Percentiles rank a stretch among this genome's conserved stretches.
These are phyloP conservation scores for Poeciliopsis presidionis DNA, from an alignment of 2,797 vertebrate genomes.

Conservation along the genomic window DNA sequence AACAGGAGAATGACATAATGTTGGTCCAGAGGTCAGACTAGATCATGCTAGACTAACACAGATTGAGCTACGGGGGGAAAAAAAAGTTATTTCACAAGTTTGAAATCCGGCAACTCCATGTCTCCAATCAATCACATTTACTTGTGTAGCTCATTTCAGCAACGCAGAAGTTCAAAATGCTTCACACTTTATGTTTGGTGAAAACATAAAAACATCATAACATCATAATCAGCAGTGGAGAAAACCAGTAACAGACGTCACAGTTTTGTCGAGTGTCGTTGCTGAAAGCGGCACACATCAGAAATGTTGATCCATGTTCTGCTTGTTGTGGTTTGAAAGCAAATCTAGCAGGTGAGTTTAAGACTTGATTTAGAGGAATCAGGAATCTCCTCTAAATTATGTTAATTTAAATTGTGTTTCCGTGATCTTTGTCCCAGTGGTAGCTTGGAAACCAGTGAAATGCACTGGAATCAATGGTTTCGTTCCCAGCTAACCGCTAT, in stretches of 20 bases:
- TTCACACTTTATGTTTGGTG: no score
- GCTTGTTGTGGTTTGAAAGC: no score
- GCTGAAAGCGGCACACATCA: no score
- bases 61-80: neutral
- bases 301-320: no score
- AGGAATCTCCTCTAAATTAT: neutral
- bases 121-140: neutral
- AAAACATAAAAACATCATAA: no score
- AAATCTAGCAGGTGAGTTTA: no score
- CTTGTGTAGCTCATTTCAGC: no score
- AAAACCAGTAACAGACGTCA: no score
- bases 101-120: neutral
- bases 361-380: neutral
- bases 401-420: neutral
- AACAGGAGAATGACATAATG: slow-evolving; percentile 11
- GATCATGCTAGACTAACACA: neutral
- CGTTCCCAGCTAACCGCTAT: neutral
- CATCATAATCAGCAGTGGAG: no score
- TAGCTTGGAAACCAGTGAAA: neutral
- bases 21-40: slow-evolving; percentile 44
- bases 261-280: no score
- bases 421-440: neutral
- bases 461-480: neutral
- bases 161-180: no score
- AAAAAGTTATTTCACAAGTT: neutral